phyloP scores from a whole-genome alignment of 2,888 invertebrate genomes.

The Colostygia pectinataria region DNA sequence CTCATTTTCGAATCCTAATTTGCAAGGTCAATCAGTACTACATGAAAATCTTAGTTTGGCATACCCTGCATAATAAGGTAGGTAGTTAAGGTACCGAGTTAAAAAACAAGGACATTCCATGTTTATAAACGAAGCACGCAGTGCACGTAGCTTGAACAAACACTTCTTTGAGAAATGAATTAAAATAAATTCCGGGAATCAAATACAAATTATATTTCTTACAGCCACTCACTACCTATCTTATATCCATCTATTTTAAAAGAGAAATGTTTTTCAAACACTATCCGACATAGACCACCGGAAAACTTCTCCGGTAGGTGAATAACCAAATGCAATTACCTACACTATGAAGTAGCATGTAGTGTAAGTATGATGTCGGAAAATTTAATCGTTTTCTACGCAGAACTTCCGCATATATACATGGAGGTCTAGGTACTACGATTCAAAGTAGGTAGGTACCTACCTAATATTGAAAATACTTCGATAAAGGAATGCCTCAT shows the following conservation, averaged over 20 bases:
- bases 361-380: slow-evolving; percentile 42
- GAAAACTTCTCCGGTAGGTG: slow-evolving; percentile 50
- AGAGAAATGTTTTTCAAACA: slow-evolving; percentile 35
- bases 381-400: slow-evolving; percentile 66
- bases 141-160: slow-evolving; percentile 19
- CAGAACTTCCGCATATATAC: slow-evolving; percentile 47
- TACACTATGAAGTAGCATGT: slow-evolving; percentile 45
- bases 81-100: slow-evolving; percentile 25
- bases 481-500: too few species aligned
- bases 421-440: too few species aligned
- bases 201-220: background rate
- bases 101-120: slow-evolving; percentile 13
- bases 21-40: slow-evolving; percentile 2
- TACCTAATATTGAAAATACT: slow-evolving; percentile 40
- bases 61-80: slow-evolving; percentile 3
- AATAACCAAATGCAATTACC: slow-evolving; percentile 56
- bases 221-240: background rate
- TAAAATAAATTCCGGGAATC: slow-evolving; percentile 8
- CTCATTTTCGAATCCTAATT: slow-evolving; percentile 2
- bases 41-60: too few species aligned
- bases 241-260: slow-evolving; percentile 12
- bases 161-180: slow-evolving; percentile 12
- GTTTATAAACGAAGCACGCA: slow-evolving; percentile 35
- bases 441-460: slow-evolving; percentile 41
- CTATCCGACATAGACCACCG: slow-evolving; percentile 37